A percentile compares a stretch with the other conserved stretches of the same genome.
These are phyloP conservation scores for Acronicta leporina DNA, from an alignment of 2,888 invertebrate genomes.

Conservation along the genomic window DNA sequence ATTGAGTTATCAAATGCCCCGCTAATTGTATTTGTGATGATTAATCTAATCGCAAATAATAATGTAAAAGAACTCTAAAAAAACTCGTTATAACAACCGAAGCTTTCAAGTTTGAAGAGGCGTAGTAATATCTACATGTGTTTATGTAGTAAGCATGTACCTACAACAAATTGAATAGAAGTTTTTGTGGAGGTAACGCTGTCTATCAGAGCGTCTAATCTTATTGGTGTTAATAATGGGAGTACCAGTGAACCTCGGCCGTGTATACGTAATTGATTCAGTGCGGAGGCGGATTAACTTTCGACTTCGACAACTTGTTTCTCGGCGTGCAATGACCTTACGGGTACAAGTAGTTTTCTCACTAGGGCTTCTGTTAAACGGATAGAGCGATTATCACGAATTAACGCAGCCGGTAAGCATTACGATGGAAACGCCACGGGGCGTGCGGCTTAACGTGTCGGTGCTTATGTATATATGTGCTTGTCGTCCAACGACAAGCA, in stretches of 20 bases:
- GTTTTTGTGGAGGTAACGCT: slow-evolving; percentile 69
- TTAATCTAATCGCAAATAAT: slow-evolving; percentile 44
- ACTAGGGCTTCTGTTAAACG: slow-evolving; percentile 84
- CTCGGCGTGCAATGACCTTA: slow-evolving; percentile 76
- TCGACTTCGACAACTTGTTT: slow-evolving; percentile 67
- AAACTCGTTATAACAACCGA: slow-evolving; percentile 40
- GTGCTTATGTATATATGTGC: slow-evolving; percentile 55
- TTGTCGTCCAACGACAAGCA: no score
- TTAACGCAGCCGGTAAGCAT: slow-evolving; percentile 68
- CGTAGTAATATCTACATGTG: slow-evolving; percentile 28
- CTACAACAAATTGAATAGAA: slow-evolving; percentile 66
- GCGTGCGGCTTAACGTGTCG: slow-evolving; percentile 65
- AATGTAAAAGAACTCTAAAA: slow-evolving; percentile 31
- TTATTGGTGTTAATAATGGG: slow-evolving; percentile 79
- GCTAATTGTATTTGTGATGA: slow-evolving; percentile 31
- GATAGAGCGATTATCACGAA: slow-evolving; percentile 76
- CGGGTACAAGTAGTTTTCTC: slow-evolving; percentile 70
- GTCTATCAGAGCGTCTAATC: slow-evolving; percentile 76
- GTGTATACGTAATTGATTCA: slow-evolving; percentile 81
- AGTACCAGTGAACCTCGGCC: slow-evolving; percentile 68
- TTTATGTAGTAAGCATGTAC: slow-evolving; percentile 46
- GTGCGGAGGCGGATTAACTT: slow-evolving; percentile 77
- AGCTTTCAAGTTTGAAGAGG: slow-evolving; percentile 27
- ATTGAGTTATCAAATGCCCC: slow-evolving; percentile 39
- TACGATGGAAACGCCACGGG: slow-evolving; percentile 59